Base-by-base conservation (phyloP, 2,113 vertebrate genomes). In the Corynorhinus townsendii region DNA sequence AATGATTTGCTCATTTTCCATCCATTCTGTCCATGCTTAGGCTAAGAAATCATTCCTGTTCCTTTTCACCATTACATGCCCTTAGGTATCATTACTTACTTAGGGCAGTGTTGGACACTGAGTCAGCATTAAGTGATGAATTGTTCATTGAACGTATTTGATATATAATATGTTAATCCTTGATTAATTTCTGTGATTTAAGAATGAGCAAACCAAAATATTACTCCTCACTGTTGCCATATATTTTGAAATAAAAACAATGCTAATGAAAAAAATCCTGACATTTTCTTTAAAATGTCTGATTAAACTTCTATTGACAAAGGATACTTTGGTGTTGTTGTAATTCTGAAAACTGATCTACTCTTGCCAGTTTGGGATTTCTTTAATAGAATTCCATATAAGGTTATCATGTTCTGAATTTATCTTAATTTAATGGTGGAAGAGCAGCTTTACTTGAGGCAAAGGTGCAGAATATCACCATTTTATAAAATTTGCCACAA, bases 211-310 rank as follows among this genome's bases (percentile, higher is more conserved):
- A 86, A 81, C 15, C 12, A 81, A 92, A 54, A 33, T 35, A 54
- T 82, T 12, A 68, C 9, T 81, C 11, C 26, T 82, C 83, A 73
- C 9, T 56, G 1, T 83, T 86, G 28, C 30, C 64, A 94, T 35
- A 35, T 62, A 82, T 71, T 28, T 72, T 52, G n/a, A 86, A 86
- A 75, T 64, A 64, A 64, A 64, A 64, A 33, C 26, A 43, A 35
- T 56, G 26, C 72, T 85, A 91, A 43, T 73, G 1, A 52, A 49
- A 81, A 64, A 56, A 71, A 35, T 14, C 17, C 28, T 30, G 47
- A 43, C 33, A 35, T 79, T 79, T 86, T 52, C 73, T 87, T 92
- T 49, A 96, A 87, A 94, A 90, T 75, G 5, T 35, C 30, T 92
- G 33, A 79, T 56, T 80, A 93, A 79, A 64, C 15, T 83, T 91